A percentile compares a stretch with the other conserved stretches of the same genome.
Conservation (phyloP, 1,140 invertebrate genomes). For the Papilio glaucus region DNA sequence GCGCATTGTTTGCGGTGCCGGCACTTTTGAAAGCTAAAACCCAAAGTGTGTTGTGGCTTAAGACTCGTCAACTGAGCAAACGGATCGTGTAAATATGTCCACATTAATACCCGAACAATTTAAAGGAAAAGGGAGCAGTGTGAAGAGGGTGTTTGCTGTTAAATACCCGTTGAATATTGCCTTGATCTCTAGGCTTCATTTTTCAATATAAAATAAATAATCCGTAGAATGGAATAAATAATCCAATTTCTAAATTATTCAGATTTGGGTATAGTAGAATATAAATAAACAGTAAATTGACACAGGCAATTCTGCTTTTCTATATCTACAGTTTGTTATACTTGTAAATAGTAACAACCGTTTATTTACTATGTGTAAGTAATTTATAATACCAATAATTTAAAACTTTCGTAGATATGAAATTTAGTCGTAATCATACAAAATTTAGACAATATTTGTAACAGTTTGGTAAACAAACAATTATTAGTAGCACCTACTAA, state of each 20-base stretch:
- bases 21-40: slow-evolving; percentile 82
- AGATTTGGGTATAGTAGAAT: background rate
- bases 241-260: background rate
- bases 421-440: too few species aligned
- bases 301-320: too few species aligned
- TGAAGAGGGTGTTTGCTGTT: slow-evolving; percentile 62
- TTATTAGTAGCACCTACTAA: too few species aligned
- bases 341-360: too few species aligned
- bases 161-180: slow-evolving; percentile 63
- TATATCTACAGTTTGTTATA: too few species aligned
- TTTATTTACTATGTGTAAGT: too few species aligned
- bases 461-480: too few species aligned
- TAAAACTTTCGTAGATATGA: too few species aligned
- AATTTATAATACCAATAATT: too few species aligned
- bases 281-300: too few species aligned
- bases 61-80: slow-evolving; percentile 77
- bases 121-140: slow-evolving; percentile 75
- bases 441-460: too few species aligned
- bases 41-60: slow-evolving; percentile 77
- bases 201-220: background rate
- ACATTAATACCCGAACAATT: slow-evolving; percentile 76
- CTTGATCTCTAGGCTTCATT: slow-evolving; percentile 34
- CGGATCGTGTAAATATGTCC: slow-evolving; percentile 66
- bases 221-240: background rate
- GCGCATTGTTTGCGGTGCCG: slow-evolving; percentile 68